Conservation (phyloP, 2,113 vertebrate species). For the Sciurus niger region DNA sequence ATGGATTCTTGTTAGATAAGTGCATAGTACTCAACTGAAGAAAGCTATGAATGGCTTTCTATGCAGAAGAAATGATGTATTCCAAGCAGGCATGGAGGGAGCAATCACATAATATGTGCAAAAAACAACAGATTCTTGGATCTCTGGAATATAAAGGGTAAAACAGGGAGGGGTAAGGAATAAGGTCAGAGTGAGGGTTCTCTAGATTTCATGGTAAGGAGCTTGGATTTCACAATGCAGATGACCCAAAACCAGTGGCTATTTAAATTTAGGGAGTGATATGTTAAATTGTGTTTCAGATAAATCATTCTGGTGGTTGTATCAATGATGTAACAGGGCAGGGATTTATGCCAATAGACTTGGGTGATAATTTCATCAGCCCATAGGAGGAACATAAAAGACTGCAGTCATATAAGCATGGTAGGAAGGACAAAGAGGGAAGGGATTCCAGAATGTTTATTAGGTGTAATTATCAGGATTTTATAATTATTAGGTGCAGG, state of each 20-base stretch:
- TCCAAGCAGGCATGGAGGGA: background rate
- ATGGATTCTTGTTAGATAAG: background rate
- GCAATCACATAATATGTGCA: background rate
- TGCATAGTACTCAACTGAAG: background rate
- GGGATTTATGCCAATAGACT: background rate
- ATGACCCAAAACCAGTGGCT: background rate
- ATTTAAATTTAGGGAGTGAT: background rate
- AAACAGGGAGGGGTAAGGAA: accelerated
- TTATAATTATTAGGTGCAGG: background rate
- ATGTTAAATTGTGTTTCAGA: background rate
- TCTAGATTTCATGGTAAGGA: background rate
- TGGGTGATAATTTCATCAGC: background rate
- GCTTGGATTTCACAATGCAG: background rate
- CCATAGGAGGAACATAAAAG: background rate
- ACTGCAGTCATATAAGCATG: background rate
- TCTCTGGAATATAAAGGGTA: background rate
- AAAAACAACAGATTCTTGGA: background rate
- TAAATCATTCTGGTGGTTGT: background rate
- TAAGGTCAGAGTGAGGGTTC: background rate
- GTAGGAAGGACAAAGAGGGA: background rate
- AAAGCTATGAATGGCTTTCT: background rate
- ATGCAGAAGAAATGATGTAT: no score
- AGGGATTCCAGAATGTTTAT: background rate
- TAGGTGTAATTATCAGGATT: background rate
- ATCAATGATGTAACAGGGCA: background rate